Conservation (phyloP, 2,888 invertebrate species). For the Dicyrtoma fusca region DNA sequence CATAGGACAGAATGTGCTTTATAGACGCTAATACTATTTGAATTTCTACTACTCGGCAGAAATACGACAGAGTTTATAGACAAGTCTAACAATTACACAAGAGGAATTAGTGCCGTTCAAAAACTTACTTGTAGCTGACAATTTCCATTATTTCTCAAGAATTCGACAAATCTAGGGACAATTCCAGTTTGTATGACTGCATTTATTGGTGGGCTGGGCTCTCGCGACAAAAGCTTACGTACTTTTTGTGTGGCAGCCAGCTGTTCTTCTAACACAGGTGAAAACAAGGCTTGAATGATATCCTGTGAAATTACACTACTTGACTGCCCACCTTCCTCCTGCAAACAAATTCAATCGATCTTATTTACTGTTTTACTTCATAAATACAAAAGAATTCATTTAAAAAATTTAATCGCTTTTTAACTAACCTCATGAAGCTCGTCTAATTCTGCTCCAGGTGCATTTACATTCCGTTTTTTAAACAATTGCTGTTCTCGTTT, state of each 20-base stretch:
- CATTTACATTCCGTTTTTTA: constrained; percentile 82
- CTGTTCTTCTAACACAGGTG: constrained; percentile 75
- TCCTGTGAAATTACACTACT: constrained; percentile 68
- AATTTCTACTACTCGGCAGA: too few species aligned
- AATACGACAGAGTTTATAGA: too few species aligned
- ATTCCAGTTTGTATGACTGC: constrained; percentile 94
- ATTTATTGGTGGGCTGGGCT: constrained; percentile 96
- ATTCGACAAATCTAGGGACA: constrained; percentile 91
- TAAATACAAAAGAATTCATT: not conserved
- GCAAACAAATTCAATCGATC: constrained; percentile 11
- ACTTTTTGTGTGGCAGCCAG: constrained; percentile 88
- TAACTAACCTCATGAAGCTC: constrained; percentile 25
- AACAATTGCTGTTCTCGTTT: constrained; percentile 93
- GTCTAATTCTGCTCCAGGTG: constrained; percentile 56
- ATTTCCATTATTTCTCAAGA: constrained; percentile 78
- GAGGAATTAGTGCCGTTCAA: too few species aligned
- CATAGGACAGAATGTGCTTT: too few species aligned
- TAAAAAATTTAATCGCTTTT: not conserved
- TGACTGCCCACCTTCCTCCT: constrained; percentile 21
- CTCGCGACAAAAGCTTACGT: constrained; percentile 87
- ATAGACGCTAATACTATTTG: too few species aligned
- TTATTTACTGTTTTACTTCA: not conserved
- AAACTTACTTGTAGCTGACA: constrained; percentile 78
- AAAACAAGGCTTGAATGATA: constrained; percentile 84
- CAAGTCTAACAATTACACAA: too few species aligned